A percentile compares a stretch with the other conserved stretches of the same genome.
These are phyloP conservation scores for Scelioninae gen. 1 DNA, from an alignment of 2,888 invertebrate species.

Conservation along the genomic window DNA sequence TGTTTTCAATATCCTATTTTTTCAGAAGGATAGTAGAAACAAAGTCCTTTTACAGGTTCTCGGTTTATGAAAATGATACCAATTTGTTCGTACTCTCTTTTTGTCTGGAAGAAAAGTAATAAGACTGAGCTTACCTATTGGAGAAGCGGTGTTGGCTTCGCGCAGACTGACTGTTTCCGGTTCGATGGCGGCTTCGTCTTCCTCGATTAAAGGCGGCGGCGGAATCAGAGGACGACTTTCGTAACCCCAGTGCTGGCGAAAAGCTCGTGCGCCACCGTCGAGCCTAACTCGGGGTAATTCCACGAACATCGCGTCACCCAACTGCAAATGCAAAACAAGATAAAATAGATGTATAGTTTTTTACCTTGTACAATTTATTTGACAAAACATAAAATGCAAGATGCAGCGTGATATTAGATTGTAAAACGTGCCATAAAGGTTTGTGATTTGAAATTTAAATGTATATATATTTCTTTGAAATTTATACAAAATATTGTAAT, in stretches of 20 bases:
- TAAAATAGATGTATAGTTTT: conserved; percentile 5
- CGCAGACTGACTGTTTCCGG: conserved; percentile 88
- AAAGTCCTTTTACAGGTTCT: conserved; percentile 15
- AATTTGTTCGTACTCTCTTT: conserved; percentile 44
- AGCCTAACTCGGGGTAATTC: conserved; percentile 88
- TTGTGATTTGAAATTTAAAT: no score
- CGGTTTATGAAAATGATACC: conserved; percentile 52
- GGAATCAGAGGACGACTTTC: conserved; percentile 87
- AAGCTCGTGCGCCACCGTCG: conserved; percentile 88
- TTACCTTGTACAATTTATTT: conserved; percentile 14
- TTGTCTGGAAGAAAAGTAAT: conserved; percentile 22
- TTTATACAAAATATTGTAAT: no score
- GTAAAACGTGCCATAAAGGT: conserved; percentile 1
- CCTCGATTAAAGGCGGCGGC: conserved; percentile 88
- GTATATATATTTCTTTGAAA: no score
- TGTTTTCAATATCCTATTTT: conserved; percentile 15
- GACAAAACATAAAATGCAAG: conserved; percentile 8
- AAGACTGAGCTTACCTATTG: conserved; percentile 86
- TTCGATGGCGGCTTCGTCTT: conserved; percentile 87
- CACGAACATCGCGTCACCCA: conserved; percentile 86
- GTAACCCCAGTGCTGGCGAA: conserved; percentile 88
- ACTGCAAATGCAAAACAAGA: conserved; percentile 81
- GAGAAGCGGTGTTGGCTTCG: conserved; percentile 86
- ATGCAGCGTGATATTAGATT: conserved; percentile 8
- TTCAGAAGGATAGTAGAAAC: conserved; percentile 12